Percentiles rank a stretch among this genome's conserved stretches.
Evolutionary conservation across 2,888 invertebrate species (phyloP).

Genomic region (Apotomis capreana): DNA sequence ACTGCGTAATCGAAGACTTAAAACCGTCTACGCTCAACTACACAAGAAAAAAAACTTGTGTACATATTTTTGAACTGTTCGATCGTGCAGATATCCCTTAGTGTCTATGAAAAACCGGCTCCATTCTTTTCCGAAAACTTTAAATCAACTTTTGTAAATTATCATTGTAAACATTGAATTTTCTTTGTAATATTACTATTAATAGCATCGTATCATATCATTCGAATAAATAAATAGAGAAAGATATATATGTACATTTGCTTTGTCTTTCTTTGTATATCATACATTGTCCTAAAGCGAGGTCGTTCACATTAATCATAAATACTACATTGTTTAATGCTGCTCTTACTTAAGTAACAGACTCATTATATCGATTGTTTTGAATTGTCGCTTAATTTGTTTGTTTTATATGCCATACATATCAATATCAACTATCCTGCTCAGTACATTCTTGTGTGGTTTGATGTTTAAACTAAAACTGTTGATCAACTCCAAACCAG

Average conservation of each 20-base stretch:
- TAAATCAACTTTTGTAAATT: background rate
- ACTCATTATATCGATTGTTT: too few relatives aligned
- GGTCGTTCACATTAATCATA: constrained; percentile 29
- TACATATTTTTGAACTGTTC: background rate
- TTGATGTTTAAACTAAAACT: too few relatives aligned
- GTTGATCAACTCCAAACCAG: too few relatives aligned
- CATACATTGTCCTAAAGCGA: constrained; percentile 24
- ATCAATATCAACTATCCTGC: too few relatives aligned
- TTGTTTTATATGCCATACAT: background rate
- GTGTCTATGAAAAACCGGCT: background rate
- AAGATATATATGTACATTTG: constrained; percentile 30
- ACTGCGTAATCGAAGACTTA: background rate
- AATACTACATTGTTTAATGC: constrained; percentile 15
- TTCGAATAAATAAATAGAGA: constrained; percentile 29
- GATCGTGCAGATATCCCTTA: background rate
- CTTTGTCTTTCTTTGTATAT: constrained; percentile 24
- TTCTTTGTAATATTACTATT: too few relatives aligned
- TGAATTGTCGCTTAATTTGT: background rate
- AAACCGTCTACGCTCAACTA: background rate
- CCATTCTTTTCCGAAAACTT: background rate
- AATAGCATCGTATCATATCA: background rate
- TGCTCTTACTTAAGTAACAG: background rate
- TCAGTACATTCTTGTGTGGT: too few relatives aligned
- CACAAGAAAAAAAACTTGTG: background rate
- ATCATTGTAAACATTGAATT: too few relatives aligned